Conservation (phyloP, 1,140 invertebrate species). For the Ips typographus region DNA sequence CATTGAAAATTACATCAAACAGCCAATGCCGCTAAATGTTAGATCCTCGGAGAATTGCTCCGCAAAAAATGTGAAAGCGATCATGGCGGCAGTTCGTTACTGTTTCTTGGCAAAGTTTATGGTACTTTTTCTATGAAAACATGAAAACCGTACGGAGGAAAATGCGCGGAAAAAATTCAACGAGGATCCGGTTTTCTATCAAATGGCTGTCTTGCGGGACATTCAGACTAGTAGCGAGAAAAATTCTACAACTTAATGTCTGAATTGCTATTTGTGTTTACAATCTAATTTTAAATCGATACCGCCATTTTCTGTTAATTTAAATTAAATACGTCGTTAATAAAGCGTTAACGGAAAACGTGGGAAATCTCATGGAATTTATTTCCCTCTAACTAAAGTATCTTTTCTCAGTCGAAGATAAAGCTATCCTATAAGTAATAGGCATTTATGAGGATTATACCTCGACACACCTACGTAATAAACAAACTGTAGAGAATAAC, state of each 20-base stretch:
- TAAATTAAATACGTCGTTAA: too few species aligned
- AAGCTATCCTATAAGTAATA: background rate
- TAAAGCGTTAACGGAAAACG: too few species aligned
- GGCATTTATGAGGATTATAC: conserved; percentile 16
- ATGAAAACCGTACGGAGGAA: conserved; percentile 22
- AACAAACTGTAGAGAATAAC: conserved; percentile 5
- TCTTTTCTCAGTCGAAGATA: too few species aligned
- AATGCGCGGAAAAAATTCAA: conserved; percentile 8
- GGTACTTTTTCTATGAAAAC: conserved; percentile 26
- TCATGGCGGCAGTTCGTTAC: conserved; percentile 21
- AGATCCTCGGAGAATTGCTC: conserved; percentile 31
- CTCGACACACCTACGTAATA: conserved; percentile 12
- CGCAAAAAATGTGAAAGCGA: conserved; percentile 33
- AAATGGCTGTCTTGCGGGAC: background rate
- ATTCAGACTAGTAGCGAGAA: background rate
- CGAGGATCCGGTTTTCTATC: background rate
- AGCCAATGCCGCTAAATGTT: conserved; percentile 24
- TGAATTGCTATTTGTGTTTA: too few species aligned
- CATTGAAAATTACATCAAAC: conserved; percentile 29
- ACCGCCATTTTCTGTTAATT: too few species aligned
- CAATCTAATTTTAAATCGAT: too few species aligned
- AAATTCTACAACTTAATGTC: background rate
- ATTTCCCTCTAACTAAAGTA: too few species aligned
- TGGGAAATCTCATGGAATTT: too few species aligned
- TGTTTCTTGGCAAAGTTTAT: conserved; percentile 24